phyloP scores from a whole-genome alignment of 2,888 invertebrate species.

The Pyrgus malvae region DNA sequence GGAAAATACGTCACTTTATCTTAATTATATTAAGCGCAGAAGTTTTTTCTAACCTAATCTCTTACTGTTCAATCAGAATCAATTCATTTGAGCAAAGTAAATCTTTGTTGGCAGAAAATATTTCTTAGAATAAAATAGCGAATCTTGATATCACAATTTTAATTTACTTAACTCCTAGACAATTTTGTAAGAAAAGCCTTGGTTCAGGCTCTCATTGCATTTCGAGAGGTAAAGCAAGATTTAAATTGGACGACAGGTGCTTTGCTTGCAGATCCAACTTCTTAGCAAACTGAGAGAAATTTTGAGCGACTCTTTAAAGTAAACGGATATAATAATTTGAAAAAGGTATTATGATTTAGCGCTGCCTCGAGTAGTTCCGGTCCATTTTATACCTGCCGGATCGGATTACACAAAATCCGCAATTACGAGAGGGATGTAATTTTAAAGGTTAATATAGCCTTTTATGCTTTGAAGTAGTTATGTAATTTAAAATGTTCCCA shows the following conservation, averaged over 20 bases:
- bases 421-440: conserved; percentile 3
- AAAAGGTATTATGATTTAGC: conserved; percentile 13
- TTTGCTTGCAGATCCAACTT: conserved; percentile 24
- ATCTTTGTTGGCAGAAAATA: no score
- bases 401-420: conserved; percentile 10
- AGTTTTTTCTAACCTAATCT: no score
- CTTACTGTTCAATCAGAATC: neutral
- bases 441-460: conserved; percentile 1
- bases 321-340: conserved; percentile 21
- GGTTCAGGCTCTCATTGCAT: conserved; percentile 11
- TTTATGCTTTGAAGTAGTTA: neutral
- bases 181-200: conserved; percentile 1
- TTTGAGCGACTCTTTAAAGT: conserved; percentile 16
- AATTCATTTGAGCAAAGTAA: neutral
- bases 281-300: conserved; percentile 21
- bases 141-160: conserved; percentile 1
- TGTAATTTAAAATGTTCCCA: conserved; percentile 4
- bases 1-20: no score
- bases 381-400: conserved; percentile 16
- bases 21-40: no score
- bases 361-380: conserved; percentile 15
- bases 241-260: conserved; percentile 27
- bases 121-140: neutral
- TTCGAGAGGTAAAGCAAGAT: conserved; percentile 15
- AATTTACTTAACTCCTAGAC: conserved; percentile 11